Conservation (phyloP, 2,113 vertebrate species). For the Alaudala cheleensis region DNA sequence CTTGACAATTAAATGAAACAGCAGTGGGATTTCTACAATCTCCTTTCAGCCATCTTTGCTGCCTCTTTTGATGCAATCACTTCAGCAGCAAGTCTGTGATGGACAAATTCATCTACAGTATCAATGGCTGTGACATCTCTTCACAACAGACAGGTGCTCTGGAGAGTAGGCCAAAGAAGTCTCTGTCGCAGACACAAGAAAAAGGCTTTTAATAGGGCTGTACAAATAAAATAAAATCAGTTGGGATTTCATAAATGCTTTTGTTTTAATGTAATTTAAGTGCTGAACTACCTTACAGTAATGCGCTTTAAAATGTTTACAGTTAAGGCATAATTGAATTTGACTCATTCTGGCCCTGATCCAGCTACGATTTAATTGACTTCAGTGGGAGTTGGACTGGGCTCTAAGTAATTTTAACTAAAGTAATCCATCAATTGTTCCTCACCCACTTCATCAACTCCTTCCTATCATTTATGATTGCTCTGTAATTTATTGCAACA, state of each 20-base stretch:
- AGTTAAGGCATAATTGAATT: constrained; percentile 45
- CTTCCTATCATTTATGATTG: neutral
- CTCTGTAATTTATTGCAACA: constrained; percentile 8
- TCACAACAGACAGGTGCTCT: neutral
- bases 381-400: constrained; percentile 54
- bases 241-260: neutral
- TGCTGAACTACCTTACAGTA: constrained; percentile 2
- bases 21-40: neutral
- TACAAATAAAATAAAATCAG: neutral
- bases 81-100: neutral
- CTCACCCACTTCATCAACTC: constrained; percentile 34
- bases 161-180: neutral
- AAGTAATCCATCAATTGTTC: constrained; percentile 62
- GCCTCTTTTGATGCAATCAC: neutral
- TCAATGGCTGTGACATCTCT: neutral
- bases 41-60: neutral
- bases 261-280: neutral
- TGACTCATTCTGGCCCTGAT: constrained; percentile 36
- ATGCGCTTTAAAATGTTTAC: constrained; percentile 36
- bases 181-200: neutral
- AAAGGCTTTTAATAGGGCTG: neutral
- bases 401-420: constrained; percentile 37
- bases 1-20: neutral
- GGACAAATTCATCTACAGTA: neutral
- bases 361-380: constrained; percentile 44